These are phyloP conservation scores for Spheniscus humboldti DNA, from an alignment of 2,797 vertebrate genomes.

Conservation along the genomic window DNA sequence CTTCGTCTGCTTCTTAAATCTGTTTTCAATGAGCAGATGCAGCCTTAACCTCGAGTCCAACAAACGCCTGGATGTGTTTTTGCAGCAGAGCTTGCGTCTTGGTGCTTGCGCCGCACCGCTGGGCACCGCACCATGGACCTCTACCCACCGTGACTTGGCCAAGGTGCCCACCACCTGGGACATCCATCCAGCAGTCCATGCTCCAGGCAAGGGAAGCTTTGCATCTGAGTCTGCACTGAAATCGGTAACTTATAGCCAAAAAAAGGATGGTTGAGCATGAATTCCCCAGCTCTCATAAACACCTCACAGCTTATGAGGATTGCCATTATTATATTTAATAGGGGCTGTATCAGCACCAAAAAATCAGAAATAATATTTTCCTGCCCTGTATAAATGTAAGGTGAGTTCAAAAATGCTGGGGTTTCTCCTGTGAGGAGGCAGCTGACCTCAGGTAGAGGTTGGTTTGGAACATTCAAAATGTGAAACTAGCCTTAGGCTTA, in stretches of 20 bases:
- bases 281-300: neutral
- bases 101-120: neutral
- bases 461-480: neutral
- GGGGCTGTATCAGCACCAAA: neutral
- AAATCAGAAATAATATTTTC: neutral
- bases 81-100: neutral
- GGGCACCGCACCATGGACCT: too few species aligned
- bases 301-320: neutral
- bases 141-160: neutral
- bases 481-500: neutral
- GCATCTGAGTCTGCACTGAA: neutral
- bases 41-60: neutral
- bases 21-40: neutral
- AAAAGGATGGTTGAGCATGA: accelerated
- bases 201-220: neutral
- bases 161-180: accelerated
- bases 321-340: neutral
- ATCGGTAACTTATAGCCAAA: neutral
- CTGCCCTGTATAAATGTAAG: neutral
- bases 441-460: neutral
- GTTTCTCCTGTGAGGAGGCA: neutral
- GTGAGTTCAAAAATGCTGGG: neutral
- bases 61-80: accelerated
- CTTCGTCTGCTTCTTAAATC: neutral
- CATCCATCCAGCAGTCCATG: neutral